Evolutionary conservation across 2,113 vertebrate genomes (phyloP).

Genomic region (Addax nasomaculatus): DNA sequence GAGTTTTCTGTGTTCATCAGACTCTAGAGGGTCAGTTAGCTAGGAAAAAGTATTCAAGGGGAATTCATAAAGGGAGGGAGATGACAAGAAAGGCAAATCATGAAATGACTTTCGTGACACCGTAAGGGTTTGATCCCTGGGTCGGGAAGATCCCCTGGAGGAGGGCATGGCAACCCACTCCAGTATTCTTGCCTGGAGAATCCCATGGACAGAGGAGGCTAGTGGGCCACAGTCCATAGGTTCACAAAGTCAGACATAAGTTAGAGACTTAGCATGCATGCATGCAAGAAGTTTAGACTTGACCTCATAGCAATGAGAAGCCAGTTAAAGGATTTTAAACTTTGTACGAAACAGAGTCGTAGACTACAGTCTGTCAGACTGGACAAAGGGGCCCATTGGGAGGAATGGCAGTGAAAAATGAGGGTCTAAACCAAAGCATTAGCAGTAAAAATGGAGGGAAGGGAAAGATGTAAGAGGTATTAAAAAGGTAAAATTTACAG

Average conservation of each 20-base stretch:
- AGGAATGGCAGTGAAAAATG: background rate
- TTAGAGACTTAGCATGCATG: background rate
- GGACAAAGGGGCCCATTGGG: background rate
- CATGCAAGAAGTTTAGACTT: background rate
- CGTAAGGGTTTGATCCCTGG: background rate
- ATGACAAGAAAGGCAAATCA: background rate
- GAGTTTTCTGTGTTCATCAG: background rate
- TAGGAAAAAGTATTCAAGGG: background rate
- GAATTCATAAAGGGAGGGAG: background rate
- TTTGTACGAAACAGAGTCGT: background rate
- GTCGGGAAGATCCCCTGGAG: background rate
- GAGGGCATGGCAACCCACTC: background rate
- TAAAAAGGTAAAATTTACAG: background rate
- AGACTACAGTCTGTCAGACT: background rate
- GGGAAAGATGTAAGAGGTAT: background rate
- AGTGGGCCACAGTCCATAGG: background rate
- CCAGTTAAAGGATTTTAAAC: background rate
- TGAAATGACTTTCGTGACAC: background rate
- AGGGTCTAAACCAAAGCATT: background rate
- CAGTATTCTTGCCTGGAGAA: background rate
- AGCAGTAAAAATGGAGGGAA: background rate
- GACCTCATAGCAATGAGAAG: background rate
- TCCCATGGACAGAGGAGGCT: background rate
- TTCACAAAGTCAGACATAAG: background rate
- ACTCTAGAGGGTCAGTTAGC: background rate